Percentiles rank a stretch among this genome's conserved stretches.
These are phyloP conservation scores for Drosophila maculinotata DNA, from an alignment of 2,888 invertebrate genomes.

Conservation along the genomic window DNA sequence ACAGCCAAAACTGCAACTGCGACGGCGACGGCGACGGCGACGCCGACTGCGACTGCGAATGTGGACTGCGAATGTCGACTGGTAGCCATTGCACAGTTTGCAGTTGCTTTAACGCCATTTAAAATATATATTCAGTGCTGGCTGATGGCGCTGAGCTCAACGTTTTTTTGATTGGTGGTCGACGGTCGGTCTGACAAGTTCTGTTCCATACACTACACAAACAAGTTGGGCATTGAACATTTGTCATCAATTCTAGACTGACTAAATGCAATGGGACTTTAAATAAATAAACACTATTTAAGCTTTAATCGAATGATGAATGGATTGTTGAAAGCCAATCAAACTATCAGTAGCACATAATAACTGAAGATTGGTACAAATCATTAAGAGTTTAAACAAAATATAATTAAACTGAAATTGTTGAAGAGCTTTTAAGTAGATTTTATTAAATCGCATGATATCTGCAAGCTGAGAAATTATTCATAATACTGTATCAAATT, in stretches of 20 bases:
- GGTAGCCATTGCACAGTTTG: slow-evolving; percentile 25
- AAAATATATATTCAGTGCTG: slow-evolving; percentile 38
- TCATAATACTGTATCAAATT: too few relatives aligned
- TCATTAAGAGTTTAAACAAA: too few relatives aligned
- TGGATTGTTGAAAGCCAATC: too few relatives aligned
- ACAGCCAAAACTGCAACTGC: slow-evolving; percentile 54
- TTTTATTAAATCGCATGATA: too few relatives aligned
- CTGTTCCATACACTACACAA: slow-evolving; percentile 30
- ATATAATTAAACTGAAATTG: too few relatives aligned
- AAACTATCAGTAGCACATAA: too few relatives aligned
- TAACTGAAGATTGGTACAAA: too few relatives aligned
- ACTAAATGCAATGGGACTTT: too few relatives aligned
- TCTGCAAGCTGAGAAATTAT: too few relatives aligned
- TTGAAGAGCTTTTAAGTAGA: too few relatives aligned
- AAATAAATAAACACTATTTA: too few relatives aligned
- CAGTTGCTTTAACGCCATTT: slow-evolving; percentile 56
- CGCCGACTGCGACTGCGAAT: slow-evolving; percentile 12
- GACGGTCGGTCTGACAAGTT: slow-evolving; percentile 49
- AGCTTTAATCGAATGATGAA: too few relatives aligned
- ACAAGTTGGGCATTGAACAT: neutral
- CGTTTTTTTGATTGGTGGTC: slow-evolving; percentile 63
- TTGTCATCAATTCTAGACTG: neutral
- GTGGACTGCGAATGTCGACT: slow-evolving; percentile 6
- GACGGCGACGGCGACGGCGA: slow-evolving; percentile 25
- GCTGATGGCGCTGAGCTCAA: slow-evolving; percentile 48